Evolutionary conservation across 1,140 invertebrate species (phyloP), one percentile per base, ranked within the genome.

Genomic region (Antheraea pernyi): DNA sequence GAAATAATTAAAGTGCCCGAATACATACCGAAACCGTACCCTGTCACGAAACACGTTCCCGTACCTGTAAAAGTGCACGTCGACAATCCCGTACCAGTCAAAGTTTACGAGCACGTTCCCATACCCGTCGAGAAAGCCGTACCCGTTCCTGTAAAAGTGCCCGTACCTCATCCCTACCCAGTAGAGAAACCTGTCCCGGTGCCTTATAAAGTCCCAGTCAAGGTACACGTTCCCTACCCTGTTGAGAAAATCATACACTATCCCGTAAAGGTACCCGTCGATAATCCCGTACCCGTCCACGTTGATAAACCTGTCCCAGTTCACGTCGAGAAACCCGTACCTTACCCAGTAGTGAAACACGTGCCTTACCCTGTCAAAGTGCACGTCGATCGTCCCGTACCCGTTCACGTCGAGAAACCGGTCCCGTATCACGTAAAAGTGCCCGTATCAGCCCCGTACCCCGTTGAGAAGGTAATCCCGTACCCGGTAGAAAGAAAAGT

Each of bases 201-300:
- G 76, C 95, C 95, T 30, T 94, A 95, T 11, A 95, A 95, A 80
- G 95, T 96, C 48, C 93, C 94, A 46, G 94, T 96, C 65, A 94
- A 95, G 75, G 94, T 96, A 30, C 93, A 93, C 68, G 93, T 95
- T 58, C 96, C 96, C 0, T 94, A 95, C 67, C 95, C 95, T 42
- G 95, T 96, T 0, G 95, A 96, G 80, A 96, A 96, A 84, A 93
- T 94, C 48, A 94, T 96, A 18, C 96, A 95, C 70, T 95, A 95
- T 81, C 94, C 95, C 61, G 95, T 96, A 6, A 95, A 96, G 80
- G 95, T 96, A 36, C 95, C 89, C 4, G 93, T 95, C 46, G 95
- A 96, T 59, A 92, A 93, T 74, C 94, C 94, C 59, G 93, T 94
- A n/a, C 94, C 95, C 6, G 94, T 95, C 64, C 94, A 95, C 71